Base-by-base conservation (phyloP, 2,113 vertebrate genomes). In the Bostrychus sinensis region DNA sequence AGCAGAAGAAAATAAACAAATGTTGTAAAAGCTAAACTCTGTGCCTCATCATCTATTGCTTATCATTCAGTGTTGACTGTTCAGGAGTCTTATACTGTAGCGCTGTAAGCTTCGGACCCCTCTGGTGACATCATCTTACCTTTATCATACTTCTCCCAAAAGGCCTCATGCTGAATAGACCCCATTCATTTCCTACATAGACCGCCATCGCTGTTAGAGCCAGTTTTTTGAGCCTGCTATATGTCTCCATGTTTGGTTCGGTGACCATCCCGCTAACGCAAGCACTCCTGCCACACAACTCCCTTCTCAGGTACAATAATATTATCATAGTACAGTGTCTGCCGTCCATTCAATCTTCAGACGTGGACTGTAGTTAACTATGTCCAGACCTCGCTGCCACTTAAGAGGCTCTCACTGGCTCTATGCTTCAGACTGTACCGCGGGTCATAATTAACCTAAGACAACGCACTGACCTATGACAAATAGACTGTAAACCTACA, bases 381-480 rank as follows among this genome's bases (percentile, higher is more conserved):
- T 63, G 54, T 81, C 61, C 88, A 91, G 84, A 71, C 67, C 41
- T 17, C 5, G 3, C 66, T 53, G 57, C 80, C 70, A 57, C 78
- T 65, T 42, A 59, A 70, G 65, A 56, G 72, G 48, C 57, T 75
- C 43, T 50, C 20, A 10, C 17, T 4, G 41, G 22, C 57, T 50
- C 48, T 53, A 55, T 48, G 25, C 51, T 73, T 85, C 69, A 68
- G 53, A 81, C 73, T 61, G 57, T 80, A 80, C 88, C 77, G 32
- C 61, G 54, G 85, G 91, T 84, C 77, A 79, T 88, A 84, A 90
- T 91, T 87, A 88, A 87, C 82, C 79, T 57, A 39, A 73, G 77
- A 81, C 81, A 81, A 83, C 73, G 80, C 70, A 59, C 58, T 90
- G 89, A 87, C 85, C 89, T 90, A 77, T 89, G 83, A 89, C 81